Base-by-base conservation (phyloP, 2,797 vertebrate species). In the Perdix hodgsoniae region DNA sequence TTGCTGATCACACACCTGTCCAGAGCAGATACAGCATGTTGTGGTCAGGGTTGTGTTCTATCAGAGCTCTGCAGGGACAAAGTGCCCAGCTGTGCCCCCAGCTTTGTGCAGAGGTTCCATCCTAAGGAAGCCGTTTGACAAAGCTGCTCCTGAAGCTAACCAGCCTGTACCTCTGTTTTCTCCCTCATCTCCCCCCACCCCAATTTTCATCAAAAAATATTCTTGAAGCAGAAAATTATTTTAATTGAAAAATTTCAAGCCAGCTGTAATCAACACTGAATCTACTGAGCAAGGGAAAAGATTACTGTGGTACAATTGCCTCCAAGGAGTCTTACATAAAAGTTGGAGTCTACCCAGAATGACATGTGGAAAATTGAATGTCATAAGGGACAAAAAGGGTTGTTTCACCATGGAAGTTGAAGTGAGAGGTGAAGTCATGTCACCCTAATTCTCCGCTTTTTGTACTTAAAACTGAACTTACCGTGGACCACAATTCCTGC, bases 21-120 rank as follows among this genome's bases (percentile, higher is more conserved):
- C 14, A 35, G 64, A 75, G 26, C 11, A 40, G 37, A 40, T 9
- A 52, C 7, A n/a, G 35, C 35, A 59, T 1, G 0, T 31, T 24
- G 5, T 74, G 0, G 2, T 60, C 52, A 56, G 52, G 47, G 40
- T 42, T 0, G 0, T 12, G 6, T 26, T 40, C 21, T 45, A 14
- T 85, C 14, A 10, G 73, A 83, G 61, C 39, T 27, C 49, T 14
- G 24, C 26, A 50, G 24, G 49, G 10, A 33, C 22, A 33, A 10
- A 81, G 50, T 50, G 80, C 59, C 22, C 0, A 80, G 54, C 65
- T 39, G 39, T 66, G 12, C 10, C 77, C 50, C 60, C 69, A 75
- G 24, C 66, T 70, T 60, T 49, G 56, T 24, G 35, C 12, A 37
- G 22, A 67, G 90, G 44, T 40, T 47, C 37, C 22, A 5, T 76